Percentiles rank a stretch among this genome's conserved stretches.
Evolutionary conservation across 2,797 vertebrate species (phyloP).

Genomic region (Tapera naevia): DNA sequence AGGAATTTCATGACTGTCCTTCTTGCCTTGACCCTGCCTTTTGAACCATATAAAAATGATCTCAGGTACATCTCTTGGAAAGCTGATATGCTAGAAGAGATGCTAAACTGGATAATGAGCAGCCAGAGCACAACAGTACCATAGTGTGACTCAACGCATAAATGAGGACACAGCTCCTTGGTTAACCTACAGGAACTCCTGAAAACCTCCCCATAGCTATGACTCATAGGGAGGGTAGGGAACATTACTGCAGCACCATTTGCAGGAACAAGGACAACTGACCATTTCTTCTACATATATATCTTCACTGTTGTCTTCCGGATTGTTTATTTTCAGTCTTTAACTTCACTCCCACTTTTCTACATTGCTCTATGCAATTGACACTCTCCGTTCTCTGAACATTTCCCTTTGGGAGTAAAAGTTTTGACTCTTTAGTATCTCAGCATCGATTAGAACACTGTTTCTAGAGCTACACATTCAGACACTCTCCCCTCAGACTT

Average conservation of each 20-base stretch:
- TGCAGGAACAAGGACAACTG: background rate
- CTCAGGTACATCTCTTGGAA: background rate
- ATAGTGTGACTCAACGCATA: background rate
- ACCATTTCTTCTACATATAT: background rate
- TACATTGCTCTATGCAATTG: background rate
- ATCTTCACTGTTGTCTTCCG: background rate
- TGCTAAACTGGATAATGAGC: background rate
- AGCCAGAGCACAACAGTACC: background rate
- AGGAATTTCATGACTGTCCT: background rate
- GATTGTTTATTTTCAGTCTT: background rate
- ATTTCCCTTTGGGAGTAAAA: background rate
- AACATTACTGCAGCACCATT: background rate
- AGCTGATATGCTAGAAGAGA: background rate
- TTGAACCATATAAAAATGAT: background rate
- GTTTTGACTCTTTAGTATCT: background rate
- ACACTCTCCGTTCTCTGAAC: background rate
- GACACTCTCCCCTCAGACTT: background rate
- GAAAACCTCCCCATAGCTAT: background rate
- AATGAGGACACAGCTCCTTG: background rate
- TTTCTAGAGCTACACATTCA: background rate
- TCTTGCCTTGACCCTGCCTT: background rate
- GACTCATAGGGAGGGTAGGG: background rate
- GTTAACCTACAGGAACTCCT: background rate
- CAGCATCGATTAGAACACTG: background rate
- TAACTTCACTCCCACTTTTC: background rate